Evolutionary conservation across 92 coral and sea anemone species (phyloP).

Genomic region (Zoanthus sansibaricus): DNA sequence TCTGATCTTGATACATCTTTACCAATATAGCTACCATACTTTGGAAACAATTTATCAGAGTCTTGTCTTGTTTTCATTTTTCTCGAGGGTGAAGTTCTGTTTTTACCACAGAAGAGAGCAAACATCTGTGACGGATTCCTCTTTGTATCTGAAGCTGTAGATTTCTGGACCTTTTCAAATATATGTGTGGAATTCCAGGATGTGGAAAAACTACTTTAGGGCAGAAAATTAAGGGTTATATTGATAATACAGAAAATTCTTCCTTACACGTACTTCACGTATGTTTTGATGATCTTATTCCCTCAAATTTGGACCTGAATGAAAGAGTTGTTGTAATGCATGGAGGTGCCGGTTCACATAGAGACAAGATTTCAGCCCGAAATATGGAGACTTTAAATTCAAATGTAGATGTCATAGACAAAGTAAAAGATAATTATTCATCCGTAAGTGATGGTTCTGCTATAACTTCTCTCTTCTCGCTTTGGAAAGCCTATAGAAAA

Average conservation of each 20-base stretch:
- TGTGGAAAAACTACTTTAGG: constrained; percentile 87
- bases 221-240: constrained; percentile 55
- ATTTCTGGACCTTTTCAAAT: not conserved
- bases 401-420: not conserved
- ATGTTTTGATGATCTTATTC: constrained; percentile 91
- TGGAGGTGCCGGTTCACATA: not conserved
- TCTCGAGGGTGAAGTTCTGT: not conserved
- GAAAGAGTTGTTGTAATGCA: constrained; percentile 1
- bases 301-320: constrained; percentile 65
- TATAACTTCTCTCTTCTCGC: constrained; percentile 16
- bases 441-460: not conserved
- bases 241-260: constrained; percentile 29
- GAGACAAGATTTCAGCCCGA: not conserved
- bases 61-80: not conserved
- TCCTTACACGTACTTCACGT: constrained; percentile 73
- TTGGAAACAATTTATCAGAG: not conserved
- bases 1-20: not conserved
- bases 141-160: not conserved
- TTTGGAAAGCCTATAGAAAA: constrained; percentile 79
- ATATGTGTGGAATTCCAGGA: constrained; percentile 90
- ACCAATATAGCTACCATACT: not conserved
- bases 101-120: constrained; percentile 26
- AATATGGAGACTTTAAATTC: not conserved
- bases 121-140: constrained; percentile 39
- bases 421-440: not conserved